Conservation (phyloP, 2,113 vertebrate genomes). For the Porphyrio hochstetteri region DNA sequence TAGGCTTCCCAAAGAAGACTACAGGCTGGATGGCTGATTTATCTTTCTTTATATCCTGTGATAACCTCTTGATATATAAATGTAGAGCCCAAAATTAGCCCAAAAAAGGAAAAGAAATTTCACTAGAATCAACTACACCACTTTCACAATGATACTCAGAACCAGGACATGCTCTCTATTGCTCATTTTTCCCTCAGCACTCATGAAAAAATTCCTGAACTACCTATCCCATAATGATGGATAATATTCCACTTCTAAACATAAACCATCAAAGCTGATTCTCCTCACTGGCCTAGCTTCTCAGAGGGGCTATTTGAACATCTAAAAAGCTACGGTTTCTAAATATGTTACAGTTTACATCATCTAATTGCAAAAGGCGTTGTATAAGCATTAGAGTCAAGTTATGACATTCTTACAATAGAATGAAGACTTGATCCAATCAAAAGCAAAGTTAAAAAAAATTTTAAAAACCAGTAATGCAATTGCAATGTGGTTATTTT, state of each 20-base stretch:
- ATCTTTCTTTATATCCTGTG: not conserved
- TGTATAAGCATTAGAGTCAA: slow-evolving; percentile 53
- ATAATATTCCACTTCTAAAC: not conserved
- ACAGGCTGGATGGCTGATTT: not conserved
- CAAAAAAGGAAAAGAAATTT: not conserved
- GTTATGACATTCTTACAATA: slow-evolving; percentile 30
- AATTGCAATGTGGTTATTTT: slow-evolving; percentile 28
- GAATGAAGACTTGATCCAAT: slow-evolving; percentile 27
- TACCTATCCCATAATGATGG: not conserved
- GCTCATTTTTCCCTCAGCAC: not conserved
- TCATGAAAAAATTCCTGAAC: not conserved
- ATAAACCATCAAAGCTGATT: slow-evolving; percentile 46
- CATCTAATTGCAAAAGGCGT: slow-evolving; percentile 65
- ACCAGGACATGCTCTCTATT: not conserved
- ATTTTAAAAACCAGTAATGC: not conserved
- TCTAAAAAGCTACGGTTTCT: not conserved
- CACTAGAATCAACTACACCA: not conserved
- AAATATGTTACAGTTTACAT: slow-evolving; percentile 43
- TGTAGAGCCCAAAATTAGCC: not conserved
- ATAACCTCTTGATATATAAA: not conserved
- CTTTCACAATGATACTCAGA: not conserved
- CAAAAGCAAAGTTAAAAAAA: slow-evolving; percentile 21
- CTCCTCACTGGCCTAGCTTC: not conserved
- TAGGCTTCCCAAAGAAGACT: not conserved
- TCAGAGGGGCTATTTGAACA: slow-evolving; percentile 35